Conservation (phyloP, 2,113 vertebrate species). For the Scolopax mira region DNA sequence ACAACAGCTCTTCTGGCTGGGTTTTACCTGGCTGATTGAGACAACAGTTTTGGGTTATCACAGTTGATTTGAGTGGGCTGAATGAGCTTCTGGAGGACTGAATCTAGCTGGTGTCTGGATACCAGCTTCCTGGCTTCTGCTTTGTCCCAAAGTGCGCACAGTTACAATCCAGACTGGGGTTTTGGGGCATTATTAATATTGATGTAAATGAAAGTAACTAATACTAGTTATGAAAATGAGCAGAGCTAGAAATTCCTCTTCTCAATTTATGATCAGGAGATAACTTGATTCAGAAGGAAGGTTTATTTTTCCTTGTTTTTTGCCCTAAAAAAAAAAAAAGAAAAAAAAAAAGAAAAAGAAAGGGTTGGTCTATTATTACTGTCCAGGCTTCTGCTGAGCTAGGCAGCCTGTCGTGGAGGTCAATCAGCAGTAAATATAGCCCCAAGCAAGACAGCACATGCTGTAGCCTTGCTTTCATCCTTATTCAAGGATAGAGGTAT, state of each 20-base stretch:
- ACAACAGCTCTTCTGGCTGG: not conserved
- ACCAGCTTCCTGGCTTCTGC: not conserved
- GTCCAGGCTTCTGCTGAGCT: slow-evolving; percentile 11
- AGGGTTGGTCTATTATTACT: not conserved
- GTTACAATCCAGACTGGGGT: not conserved
- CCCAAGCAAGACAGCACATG: not conserved
- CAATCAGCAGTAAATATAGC: not conserved
- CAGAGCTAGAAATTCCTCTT: not conserved
- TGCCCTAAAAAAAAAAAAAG: not conserved
- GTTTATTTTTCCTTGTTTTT: not conserved
- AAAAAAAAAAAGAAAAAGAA: too few species aligned
- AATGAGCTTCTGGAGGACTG: not conserved
- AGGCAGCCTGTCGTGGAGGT: not conserved
- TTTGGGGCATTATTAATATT: not conserved
- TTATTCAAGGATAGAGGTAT: not conserved
- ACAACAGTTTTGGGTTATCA: not conserved
- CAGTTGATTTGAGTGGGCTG: not conserved
- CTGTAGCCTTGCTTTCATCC: not conserved
- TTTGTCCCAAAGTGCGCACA: not conserved
- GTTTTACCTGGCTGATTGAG: not conserved
- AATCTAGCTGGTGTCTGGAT: not conserved
- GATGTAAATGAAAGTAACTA: not conserved
- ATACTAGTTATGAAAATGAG: not conserved
- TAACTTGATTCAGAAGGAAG: not conserved
- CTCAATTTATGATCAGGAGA: not conserved